These are phyloP conservation scores for Hoplias malabaricus DNA, from an alignment of 2,113 vertebrate species.

Conservation along the genomic window DNA sequence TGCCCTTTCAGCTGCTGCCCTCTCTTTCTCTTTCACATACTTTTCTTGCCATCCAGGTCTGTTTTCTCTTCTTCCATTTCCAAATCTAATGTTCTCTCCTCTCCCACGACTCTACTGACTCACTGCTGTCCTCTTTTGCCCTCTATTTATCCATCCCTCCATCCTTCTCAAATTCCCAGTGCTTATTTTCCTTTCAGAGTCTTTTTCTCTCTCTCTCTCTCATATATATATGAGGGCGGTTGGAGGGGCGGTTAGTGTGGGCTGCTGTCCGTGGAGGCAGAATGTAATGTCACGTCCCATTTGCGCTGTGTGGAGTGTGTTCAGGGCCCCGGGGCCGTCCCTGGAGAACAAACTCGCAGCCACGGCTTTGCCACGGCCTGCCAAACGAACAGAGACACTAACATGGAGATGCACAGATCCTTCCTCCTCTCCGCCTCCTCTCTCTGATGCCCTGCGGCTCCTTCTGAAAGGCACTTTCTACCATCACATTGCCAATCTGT, in stretches of 20 bases:
- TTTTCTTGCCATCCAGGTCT: background rate
- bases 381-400: conserved; percentile 16
- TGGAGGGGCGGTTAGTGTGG: conserved; percentile 22
- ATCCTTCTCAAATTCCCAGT: conserved; percentile 42
- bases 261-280: conserved; percentile 35
- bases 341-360: conserved; percentile 41
- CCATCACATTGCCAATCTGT: conserved; percentile 24
- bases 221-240: background rate
- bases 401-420: conserved; percentile 4
- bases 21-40: conserved; percentile 5
- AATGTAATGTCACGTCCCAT: conserved; percentile 57
- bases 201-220: conserved; percentile 3
- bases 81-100: conserved; percentile 22
- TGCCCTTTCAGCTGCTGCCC: background rate
- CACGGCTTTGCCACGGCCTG: conserved; percentile 9
- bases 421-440: conserved; percentile 14
- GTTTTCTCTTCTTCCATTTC: background rate
- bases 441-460: background rate
- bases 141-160: conserved; percentile 14
- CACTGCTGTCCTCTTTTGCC: conserved; percentile 44
- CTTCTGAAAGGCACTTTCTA: conserved; percentile 17
- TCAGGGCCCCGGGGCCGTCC: conserved; percentile 39
- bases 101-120: conserved; percentile 47
- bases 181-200: conserved; percentile 36
- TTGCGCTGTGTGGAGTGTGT: conserved; percentile 39